These are phyloP conservation scores for Echinometra lucunter DNA, from an alignment of 53 echinoderm and acorn worm species.

Conservation along the genomic window DNA sequence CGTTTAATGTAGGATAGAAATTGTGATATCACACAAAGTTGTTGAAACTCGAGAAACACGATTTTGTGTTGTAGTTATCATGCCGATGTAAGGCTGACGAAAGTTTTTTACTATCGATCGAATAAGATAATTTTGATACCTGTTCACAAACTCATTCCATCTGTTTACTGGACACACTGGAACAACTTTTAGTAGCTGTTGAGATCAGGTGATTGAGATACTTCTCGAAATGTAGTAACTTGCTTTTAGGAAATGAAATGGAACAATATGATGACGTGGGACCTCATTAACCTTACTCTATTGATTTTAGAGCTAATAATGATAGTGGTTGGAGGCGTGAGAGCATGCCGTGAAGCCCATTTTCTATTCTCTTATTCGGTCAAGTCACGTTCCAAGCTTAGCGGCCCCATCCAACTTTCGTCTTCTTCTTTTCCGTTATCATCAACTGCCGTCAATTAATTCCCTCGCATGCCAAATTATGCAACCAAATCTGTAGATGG, in stretches of 20 bases:
- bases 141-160: background rate
- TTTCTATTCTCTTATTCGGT: background rate
- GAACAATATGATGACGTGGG: conserved; percentile 38
- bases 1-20: background rate
- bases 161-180: background rate
- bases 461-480: conserved; percentile 64
- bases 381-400: conserved; percentile 12
- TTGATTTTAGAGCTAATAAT: conserved; percentile 68
- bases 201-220: background rate
- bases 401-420: background rate
- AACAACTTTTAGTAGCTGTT: background rate
- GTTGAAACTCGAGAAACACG: background rate
- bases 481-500: conserved; percentile 53
- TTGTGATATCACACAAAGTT: too few species aligned
- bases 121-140: background rate
- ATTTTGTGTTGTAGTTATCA: background rate
- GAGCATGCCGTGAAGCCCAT: background rate
- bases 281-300: conserved; percentile 54
- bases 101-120: background rate
- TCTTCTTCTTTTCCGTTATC: background rate
- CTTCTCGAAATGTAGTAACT: background rate
- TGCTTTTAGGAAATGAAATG: conserved; percentile 45
- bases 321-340: conserved; percentile 60
- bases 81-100: background rate
- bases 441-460: conserved; percentile 60